Conservation (phyloP, 2,797 vertebrate genomes). For the Fundulus diaphanus region DNA sequence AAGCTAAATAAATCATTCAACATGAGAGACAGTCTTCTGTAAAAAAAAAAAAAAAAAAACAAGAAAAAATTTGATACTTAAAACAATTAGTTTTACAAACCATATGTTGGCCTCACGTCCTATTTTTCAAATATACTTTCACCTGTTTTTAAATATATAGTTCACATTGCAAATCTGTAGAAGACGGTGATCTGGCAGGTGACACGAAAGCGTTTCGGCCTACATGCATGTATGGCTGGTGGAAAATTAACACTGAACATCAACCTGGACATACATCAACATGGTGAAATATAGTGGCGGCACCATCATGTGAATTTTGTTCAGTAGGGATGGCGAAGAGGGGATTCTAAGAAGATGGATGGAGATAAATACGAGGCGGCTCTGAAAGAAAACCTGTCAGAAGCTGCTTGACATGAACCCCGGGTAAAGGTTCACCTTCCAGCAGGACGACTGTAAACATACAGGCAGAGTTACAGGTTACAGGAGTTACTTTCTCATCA, state of each 20-base stretch:
- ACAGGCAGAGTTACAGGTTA: too few relatives aligned
- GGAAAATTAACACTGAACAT: not conserved
- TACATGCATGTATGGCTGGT: not conserved
- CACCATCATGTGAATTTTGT: not conserved
- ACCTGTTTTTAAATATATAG: not conserved
- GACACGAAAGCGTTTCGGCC: not conserved
- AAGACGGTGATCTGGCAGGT: not conserved
- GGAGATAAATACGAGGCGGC: not conserved
- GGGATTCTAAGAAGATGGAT: not conserved
- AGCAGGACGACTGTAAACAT: too few relatives aligned
- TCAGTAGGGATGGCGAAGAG: not conserved
- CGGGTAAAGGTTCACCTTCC: too few relatives aligned
- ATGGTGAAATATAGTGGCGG: not conserved
- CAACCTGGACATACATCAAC: not conserved
- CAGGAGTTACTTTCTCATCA: too few relatives aligned
- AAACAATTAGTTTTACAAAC: constrained; percentile 28
- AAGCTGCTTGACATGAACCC: too few relatives aligned
- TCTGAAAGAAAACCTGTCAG: too few relatives aligned
- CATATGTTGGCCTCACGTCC: not conserved
- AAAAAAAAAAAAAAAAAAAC: constrained; percentile 27
- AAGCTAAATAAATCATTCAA: constrained; percentile 45
- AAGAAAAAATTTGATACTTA: constrained; percentile 25
- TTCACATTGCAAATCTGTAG: not conserved
- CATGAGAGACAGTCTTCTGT: constrained; percentile 27
- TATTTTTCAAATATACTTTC: constrained; percentile 6